phyloP scores from a whole-genome alignment of 2,888 invertebrate genomes.

The Minunthozetes semirufus region DNA sequence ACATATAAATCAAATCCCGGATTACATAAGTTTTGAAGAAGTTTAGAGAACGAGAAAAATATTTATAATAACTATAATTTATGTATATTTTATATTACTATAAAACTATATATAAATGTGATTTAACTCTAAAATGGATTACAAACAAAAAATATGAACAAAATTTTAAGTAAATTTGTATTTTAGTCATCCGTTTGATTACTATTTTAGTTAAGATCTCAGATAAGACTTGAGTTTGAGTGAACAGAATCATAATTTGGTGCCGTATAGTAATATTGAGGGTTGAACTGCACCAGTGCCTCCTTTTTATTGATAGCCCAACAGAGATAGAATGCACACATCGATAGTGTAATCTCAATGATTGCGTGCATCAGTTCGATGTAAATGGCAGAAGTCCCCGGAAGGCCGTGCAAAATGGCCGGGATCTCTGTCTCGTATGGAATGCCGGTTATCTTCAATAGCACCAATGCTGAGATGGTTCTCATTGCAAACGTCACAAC shows the following conservation, averaged over 20 bases:
- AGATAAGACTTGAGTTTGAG: constrained; percentile 23
- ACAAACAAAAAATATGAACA: too few species aligned
- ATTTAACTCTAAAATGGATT: too few species aligned
- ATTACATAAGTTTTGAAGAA: too few species aligned
- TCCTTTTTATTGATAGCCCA: constrained; percentile 30
- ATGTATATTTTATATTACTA: too few species aligned
- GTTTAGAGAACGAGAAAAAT: too few species aligned
- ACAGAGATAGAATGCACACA: constrained; percentile 32
- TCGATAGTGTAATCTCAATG: constrained; percentile 31
- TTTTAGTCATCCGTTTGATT: too few species aligned
- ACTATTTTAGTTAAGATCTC: neutral
- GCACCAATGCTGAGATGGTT: constrained; percentile 33
- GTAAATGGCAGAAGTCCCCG: constrained; percentile 22
- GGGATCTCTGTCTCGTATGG: constrained; percentile 32
- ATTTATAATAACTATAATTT: too few species aligned
- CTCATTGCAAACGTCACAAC: constrained; percentile 35
- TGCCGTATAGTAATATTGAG: constrained; percentile 27
- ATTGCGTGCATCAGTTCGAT: constrained; percentile 28
- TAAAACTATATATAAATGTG: too few species aligned
- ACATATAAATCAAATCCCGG: too few species aligned
- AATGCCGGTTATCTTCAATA: constrained; percentile 28
- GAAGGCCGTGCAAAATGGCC: constrained; percentile 32
- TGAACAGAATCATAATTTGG: constrained; percentile 19
- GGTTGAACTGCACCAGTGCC: constrained; percentile 11
- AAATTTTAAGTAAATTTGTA: too few species aligned